A percentile compares a stretch with the other conserved stretches of the same genome.
Evolutionary conservation across 2,888 invertebrate genomes (phyloP).

Genomic region (Cylloceria caligata): DNA sequence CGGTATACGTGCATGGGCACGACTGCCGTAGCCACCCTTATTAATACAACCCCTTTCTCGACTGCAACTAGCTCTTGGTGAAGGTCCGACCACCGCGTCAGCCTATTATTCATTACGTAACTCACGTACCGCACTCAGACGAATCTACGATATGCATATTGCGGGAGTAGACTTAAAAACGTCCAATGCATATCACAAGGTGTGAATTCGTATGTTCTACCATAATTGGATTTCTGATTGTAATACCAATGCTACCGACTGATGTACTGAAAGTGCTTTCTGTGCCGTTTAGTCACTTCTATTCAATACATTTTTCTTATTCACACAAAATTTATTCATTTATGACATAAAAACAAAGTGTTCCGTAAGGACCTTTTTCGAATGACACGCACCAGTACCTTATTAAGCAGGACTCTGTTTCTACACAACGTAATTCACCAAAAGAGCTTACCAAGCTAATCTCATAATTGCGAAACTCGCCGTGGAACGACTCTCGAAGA

Average conservation of each 20-base stretch:
- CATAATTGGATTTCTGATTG: slow-evolving; percentile 53
- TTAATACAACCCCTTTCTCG: slow-evolving; percentile 57
- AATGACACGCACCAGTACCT: too few relatives aligned
- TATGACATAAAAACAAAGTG: too few relatives aligned
- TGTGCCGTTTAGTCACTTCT: neutral
- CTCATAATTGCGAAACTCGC: too few relatives aligned
- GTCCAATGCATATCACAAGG: slow-evolving; percentile 35
- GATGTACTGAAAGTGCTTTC: neutral
- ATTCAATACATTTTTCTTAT: neutral
- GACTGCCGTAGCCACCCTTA: slow-evolving; percentile 55
- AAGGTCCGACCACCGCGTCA: slow-evolving; percentile 42
- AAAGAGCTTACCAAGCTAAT: too few relatives aligned
- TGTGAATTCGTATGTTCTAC: slow-evolving; percentile 30
- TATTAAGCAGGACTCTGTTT: too few relatives aligned
- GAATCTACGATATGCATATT: slow-evolving; percentile 53
- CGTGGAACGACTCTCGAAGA: too few relatives aligned
- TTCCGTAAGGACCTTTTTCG: too few relatives aligned
- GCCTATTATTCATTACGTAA: slow-evolving; percentile 63
- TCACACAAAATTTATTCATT: neutral
- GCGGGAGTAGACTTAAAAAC: slow-evolving; percentile 51
- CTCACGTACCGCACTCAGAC: slow-evolving; percentile 41
- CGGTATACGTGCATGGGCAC: slow-evolving; percentile 36
- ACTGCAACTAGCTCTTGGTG: slow-evolving; percentile 41
- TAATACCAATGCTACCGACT: slow-evolving; percentile 13
- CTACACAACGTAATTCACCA: too few relatives aligned